Percentiles rank a stretch among this genome's conserved stretches.
These are phyloP conservation scores for Spisula subtruncata DNA, from an alignment of 2,888 invertebrate species.

Conservation along the genomic window DNA sequence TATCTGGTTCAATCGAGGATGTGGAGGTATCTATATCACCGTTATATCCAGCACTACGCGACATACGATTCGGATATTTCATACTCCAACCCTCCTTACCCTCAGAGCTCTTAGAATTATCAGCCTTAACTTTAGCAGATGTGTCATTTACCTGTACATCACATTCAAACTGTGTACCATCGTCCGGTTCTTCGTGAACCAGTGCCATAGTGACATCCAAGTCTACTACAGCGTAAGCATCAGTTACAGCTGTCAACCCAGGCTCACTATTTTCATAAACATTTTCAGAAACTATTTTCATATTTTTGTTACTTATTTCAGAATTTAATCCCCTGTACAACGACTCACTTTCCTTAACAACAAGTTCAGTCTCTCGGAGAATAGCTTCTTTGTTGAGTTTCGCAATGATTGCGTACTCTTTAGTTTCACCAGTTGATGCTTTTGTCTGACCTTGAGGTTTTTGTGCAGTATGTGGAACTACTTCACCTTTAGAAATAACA, in stretches of 20 bases:
- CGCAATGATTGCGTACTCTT: conserved; percentile 69
- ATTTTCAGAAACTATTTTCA: background rate
- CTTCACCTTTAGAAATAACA: background rate
- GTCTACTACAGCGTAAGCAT: conserved; percentile 65
- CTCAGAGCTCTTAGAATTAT: background rate
- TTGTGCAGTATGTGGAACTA: background rate
- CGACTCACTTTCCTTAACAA: conserved; percentile 52
- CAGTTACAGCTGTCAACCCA: conserved; percentile 36
- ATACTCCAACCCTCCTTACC: conserved; percentile 42
- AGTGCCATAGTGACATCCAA: conserved; percentile 50
- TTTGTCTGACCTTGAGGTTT: background rate
- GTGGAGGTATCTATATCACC: conserved; percentile 70
- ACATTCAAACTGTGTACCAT: background rate
- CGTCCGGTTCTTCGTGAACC: conserved; percentile 43
- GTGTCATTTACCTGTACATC: conserved; percentile 17
- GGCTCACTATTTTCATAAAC: background rate
- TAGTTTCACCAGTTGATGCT: background rate
- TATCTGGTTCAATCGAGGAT: conserved; percentile 66
- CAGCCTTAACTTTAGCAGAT: background rate
- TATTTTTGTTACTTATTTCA: conserved; percentile 1
- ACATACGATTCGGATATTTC: conserved; percentile 53
- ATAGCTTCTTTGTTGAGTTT: conserved; percentile 66
- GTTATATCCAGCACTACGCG: conserved; percentile 61
- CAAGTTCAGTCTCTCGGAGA: conserved; percentile 59
- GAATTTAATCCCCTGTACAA: conserved; percentile 27